Base-by-base conservation (phyloP, 2,888 invertebrate genomes). In the Chironomus tentans region DNA sequence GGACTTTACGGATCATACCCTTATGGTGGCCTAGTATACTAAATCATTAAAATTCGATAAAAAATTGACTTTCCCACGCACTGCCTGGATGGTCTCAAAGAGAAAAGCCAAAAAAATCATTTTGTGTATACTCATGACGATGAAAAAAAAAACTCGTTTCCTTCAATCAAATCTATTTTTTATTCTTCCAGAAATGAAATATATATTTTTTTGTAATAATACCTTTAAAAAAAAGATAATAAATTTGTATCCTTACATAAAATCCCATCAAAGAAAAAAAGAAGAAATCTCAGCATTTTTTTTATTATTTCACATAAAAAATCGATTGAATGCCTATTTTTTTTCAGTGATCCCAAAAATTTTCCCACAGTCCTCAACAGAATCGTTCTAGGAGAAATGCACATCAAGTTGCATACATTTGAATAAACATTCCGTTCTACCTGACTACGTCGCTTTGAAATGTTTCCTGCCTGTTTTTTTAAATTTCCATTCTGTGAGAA, bases 131-230 rank as follows among this genome's bases (percentile, higher is more conserved):
- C 21, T 65, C 65, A 24, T 22, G 21, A 65, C 15, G 6, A 13
- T 50, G 68, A 68, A 28, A 70, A 50, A 21, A 71, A 71, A 72
- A 72, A 72, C 62, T 62, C 72, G 62, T 72, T 72, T 62, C 72
- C 61, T 72, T 72, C 28, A 24, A 65, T 65, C 24, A 24, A 24
- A 65, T 72, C 38, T 50, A 13, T 71, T 71, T 71, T 56, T 56
- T 50, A 71, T 72, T 61, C 18, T 72, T 56, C 56, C 4, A 56
- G 15, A 56, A 22, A 72, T 56, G n/a, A 21, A 10, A 62, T 72
- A 22, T 38, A 15, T 38, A 38, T 38, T 38, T 38, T 38, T 38
- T 72, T 72, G 56, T 72, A 72, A 72, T 48, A 18, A n/a, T 22
- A 70, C 50, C 50, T 70, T 65, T 18, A 56, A 56, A 70, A 48